Conservation (phyloP, 2,888 invertebrate species). For the Agriopis aurantiaria region DNA sequence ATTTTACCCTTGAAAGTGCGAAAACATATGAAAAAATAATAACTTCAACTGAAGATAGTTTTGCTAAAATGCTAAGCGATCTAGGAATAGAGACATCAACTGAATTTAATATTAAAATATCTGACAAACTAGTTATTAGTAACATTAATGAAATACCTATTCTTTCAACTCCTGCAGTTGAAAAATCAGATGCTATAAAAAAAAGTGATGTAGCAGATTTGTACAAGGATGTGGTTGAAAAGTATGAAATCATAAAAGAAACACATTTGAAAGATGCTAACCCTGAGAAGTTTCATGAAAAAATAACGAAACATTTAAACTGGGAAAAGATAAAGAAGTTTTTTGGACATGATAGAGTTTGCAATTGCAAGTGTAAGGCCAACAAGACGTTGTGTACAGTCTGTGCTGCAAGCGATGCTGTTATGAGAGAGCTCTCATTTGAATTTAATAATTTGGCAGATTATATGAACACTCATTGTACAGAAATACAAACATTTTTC, state of each 20-base stretch:
- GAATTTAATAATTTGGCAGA: slow-evolving; percentile 71
- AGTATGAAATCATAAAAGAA: slow-evolving; percentile 6
- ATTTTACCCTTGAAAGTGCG: slow-evolving; percentile 8
- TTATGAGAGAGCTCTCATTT: slow-evolving; percentile 71
- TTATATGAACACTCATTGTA: slow-evolving; percentile 74
- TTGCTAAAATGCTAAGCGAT: neutral
- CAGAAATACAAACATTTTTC: slow-evolving; percentile 76
- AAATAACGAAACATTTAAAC: slow-evolving; percentile 10
- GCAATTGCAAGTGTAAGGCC: slow-evolving; percentile 66
- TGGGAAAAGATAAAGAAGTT: slow-evolving; percentile 63
- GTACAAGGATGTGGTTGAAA: slow-evolving; percentile 21
- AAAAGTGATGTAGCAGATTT: slow-evolving; percentile 13
- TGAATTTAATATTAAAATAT: neutral
- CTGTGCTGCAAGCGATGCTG: slow-evolving; percentile 73
- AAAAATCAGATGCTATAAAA: neutral
- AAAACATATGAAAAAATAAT: neutral
- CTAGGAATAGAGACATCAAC: neutral
- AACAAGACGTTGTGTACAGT: slow-evolving; percentile 70
- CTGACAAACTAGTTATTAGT: neutral
- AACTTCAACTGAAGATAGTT: neutral
- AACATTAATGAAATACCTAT: neutral
- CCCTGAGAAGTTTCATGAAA: neutral
- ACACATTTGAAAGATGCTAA: neutral
- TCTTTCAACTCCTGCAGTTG: neutral
- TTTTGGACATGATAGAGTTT: slow-evolving; percentile 68